Percentiles rank a stretch among this genome's conserved stretches.
phyloP scores from a whole-genome alignment of 1,140 invertebrate genomes.

The Solenopsis invicta region DNA sequence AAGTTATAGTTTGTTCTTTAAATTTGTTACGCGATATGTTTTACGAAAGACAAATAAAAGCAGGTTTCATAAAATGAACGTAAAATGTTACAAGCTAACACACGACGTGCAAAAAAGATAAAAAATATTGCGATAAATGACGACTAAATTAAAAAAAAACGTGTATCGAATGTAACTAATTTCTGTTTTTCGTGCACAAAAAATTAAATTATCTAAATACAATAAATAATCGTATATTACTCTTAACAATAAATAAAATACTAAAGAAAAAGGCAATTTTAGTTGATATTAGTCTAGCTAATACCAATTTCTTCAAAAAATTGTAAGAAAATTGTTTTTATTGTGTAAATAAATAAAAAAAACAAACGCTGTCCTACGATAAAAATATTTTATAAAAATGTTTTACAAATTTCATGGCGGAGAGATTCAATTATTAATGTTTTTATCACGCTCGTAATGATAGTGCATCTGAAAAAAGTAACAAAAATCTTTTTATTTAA shows the following conservation, averaged over 20 bases:
- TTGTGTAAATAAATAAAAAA: neutral
- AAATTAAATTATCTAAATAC: neutral
- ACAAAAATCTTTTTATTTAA: neutral
- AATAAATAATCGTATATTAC: neutral
- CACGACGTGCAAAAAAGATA: neutral
- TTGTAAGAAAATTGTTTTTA: neutral
- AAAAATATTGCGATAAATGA: neutral
- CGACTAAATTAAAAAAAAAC: neutral
- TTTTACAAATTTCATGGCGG: neutral
- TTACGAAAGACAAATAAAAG: constrained; percentile 12
- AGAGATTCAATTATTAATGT: neutral
- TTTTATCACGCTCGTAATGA: neutral
- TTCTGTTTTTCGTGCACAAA: neutral
- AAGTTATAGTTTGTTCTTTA: constrained; percentile 42
- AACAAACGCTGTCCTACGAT: neutral
- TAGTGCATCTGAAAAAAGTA: neutral
- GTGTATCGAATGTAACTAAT: neutral
- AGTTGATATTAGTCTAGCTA: neutral
- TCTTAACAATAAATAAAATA: neutral
- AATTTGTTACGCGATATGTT: constrained; percentile 49
- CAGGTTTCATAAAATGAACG: neutral
- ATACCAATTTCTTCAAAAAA: neutral
- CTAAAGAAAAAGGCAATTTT: too few species aligned
- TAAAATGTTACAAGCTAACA: constrained; percentile 1
- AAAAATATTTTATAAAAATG: neutral